Evolutionary conservation across 1,140 invertebrate species (phyloP).

Genomic region (Coptotermes formosanus): DNA sequence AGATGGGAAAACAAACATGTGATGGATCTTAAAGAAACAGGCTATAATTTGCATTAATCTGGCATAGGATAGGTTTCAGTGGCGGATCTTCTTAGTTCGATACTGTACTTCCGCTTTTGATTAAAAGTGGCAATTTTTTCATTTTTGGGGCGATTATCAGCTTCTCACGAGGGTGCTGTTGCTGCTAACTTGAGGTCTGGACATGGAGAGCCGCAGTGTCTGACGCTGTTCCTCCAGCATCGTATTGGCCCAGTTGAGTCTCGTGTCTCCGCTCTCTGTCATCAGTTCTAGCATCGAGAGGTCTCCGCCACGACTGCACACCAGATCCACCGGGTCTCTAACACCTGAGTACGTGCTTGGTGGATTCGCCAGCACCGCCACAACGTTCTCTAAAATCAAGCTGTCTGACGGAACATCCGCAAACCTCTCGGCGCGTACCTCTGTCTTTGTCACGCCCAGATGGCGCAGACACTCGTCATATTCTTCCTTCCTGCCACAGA

Average conservation of each 20-base stretch:
- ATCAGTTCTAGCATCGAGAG: constrained; percentile 64
- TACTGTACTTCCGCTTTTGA: too few species aligned
- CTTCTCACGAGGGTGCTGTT: too few species aligned
- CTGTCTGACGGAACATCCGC: constrained; percentile 55
- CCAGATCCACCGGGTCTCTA: constrained; percentile 55
- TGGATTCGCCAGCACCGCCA: constrained; percentile 69
- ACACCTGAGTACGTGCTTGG: constrained; percentile 74
- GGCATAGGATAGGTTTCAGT: too few species aligned
- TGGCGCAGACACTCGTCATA: constrained; percentile 55
- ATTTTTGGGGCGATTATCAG: too few species aligned
- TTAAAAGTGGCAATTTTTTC: too few species aligned
- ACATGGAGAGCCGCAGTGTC: constrained; percentile 63
- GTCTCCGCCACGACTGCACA: constrained; percentile 64
- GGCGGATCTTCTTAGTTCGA: too few species aligned
- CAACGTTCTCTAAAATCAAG: constrained; percentile 62
- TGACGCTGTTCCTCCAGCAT: constrained; percentile 65
- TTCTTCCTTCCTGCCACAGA: constrained; percentile 48
- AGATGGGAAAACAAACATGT: too few species aligned
- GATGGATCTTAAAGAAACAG: too few species aligned
- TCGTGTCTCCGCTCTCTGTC: constrained; percentile 53
- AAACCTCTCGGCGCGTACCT: constrained; percentile 59
- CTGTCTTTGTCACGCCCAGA: constrained; percentile 56
- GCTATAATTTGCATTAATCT: too few species aligned
- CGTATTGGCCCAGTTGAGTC: constrained; percentile 47
- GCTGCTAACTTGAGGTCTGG: constrained; percentile 59